These are phyloP conservation scores for Colletes gigas DNA, from an alignment of 1,140 invertebrate genomes.

Conservation along the genomic window DNA sequence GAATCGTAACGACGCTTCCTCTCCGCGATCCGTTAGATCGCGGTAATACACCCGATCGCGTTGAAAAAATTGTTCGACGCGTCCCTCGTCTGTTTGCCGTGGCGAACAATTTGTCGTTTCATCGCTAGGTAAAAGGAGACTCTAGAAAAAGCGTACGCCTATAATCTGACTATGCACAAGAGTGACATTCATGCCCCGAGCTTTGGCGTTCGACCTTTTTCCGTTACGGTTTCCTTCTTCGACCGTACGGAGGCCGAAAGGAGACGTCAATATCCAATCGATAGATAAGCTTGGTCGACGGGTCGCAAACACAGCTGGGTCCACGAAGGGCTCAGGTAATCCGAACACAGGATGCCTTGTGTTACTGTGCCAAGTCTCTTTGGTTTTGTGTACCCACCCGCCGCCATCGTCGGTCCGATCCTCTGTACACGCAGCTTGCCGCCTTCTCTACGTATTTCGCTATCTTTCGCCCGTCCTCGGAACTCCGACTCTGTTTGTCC, in stretches of 20 bases:
- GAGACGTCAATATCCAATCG: constrained; percentile 72
- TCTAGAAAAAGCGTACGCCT: neutral
- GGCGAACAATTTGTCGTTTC: constrained; percentile 31
- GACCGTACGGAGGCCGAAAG: neutral
- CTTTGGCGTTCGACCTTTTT: constrained; percentile 42
- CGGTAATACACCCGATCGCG: too few species aligned
- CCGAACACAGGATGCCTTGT: constrained; percentile 71
- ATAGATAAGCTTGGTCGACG: constrained; percentile 75
- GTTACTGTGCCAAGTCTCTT: constrained; percentile 55
- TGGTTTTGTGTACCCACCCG: constrained; percentile 58
- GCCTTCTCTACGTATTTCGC: constrained; percentile 71
- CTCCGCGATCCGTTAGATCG: too few species aligned
- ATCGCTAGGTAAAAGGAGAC: constrained; percentile 33
- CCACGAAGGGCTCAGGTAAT: constrained; percentile 66
- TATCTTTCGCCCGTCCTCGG: constrained; percentile 67
- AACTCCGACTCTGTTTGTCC: constrained; percentile 66
- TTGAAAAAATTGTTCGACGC: neutral
- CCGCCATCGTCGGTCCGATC: constrained; percentile 56
- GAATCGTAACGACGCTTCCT: neutral
- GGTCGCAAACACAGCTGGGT: constrained; percentile 78
- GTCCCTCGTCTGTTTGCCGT: constrained; percentile 23
- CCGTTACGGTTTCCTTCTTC: constrained; percentile 36
- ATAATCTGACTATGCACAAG: constrained; percentile 56
- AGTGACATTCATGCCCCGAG: constrained; percentile 65
- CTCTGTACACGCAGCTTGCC: constrained; percentile 77